These are phyloP conservation scores for Procavia capensis DNA, from an alignment of 2,113 vertebrate species.

Conservation along the genomic window DNA sequence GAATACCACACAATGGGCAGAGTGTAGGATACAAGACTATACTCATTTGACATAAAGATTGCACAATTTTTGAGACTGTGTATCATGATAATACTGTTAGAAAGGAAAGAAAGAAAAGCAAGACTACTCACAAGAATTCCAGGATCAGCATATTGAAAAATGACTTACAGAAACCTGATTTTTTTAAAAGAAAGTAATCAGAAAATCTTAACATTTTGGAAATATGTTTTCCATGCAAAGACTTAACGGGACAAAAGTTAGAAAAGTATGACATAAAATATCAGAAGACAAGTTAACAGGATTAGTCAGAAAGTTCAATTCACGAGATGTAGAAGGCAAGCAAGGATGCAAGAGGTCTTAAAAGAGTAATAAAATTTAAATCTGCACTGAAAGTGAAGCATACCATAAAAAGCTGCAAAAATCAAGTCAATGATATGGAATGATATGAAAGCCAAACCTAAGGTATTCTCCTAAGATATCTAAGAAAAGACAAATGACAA, in stretches of 20 bases:
- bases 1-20: neutral
- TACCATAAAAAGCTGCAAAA: neutral
- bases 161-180: neutral
- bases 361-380: neutral
- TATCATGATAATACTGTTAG: neutral
- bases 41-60: neutral
- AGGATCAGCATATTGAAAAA: neutral
- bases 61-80: neutral
- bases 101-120: neutral
- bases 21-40: neutral
- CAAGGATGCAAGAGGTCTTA: neutral
- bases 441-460: neutral
- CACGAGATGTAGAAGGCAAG: neutral
- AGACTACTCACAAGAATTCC: neutral
- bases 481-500: neutral
- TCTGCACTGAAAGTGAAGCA: neutral
- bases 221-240: neutral
- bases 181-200: neutral
- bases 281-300: neutral
- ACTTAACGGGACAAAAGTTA: neutral
- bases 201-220: neutral
- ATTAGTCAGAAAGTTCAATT: neutral
- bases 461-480: neutral
- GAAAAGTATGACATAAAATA: neutral
- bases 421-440: neutral